Conservation (phyloP, 2,888 invertebrate genomes). For the Melieria omissa region DNA sequence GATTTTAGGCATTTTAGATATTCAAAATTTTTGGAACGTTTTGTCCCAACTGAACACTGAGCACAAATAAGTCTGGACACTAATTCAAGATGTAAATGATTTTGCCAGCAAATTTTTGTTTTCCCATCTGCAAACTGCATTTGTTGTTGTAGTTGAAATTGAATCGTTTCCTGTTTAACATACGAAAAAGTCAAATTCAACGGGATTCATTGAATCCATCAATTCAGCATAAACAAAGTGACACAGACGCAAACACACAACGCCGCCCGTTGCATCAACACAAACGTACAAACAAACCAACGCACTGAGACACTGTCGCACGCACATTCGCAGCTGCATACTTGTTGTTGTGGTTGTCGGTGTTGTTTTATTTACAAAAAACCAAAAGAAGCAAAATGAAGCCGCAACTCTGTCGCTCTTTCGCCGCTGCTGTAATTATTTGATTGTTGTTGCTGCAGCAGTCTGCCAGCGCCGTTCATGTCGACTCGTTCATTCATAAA, state of each 20-base stretch:
- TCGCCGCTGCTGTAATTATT: background rate
- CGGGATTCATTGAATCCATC: no score
- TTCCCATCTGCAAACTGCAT: background rate
- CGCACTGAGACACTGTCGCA: background rate
- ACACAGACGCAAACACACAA: conserved; percentile 12
- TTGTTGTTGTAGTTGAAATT: conserved; percentile 13
- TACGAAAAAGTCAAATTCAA: conserved; percentile 4
- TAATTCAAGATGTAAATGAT: no score
- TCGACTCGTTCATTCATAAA: conserved; percentile 15
- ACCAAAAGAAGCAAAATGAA: background rate
- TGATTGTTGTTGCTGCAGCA: conserved; percentile 8
- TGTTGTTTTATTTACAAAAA: background rate
- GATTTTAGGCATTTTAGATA: no score
- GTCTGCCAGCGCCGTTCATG: background rate
- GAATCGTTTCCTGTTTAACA: conserved; percentile 22
- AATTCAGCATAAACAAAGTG: background rate
- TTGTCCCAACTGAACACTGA: no score
- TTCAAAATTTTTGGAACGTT: no score
- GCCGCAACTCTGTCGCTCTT: background rate
- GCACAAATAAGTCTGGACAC: no score
- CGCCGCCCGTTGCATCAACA: background rate
- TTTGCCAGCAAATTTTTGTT: no score
- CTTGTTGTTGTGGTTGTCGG: background rate
- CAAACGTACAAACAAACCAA: background rate
- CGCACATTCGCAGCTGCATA: background rate